A percentile compares a stretch with the other conserved stretches of the same genome.
Conservation (phyloP, 2,888 invertebrate genomes). For the Girardia tigrina region DNA sequence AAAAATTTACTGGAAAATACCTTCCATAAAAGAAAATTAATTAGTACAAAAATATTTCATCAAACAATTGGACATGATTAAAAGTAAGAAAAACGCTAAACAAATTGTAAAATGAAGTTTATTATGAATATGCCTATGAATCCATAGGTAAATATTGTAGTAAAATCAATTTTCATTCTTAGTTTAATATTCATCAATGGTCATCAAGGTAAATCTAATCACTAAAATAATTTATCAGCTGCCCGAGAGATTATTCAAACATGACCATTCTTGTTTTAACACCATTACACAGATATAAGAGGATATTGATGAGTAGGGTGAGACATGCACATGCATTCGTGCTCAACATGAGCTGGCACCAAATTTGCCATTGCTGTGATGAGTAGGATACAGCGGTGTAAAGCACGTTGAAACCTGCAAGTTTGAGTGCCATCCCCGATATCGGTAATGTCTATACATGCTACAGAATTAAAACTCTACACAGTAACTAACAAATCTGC, state of each 20-base stretch:
- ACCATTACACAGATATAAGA: neutral
- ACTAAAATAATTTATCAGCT: slow-evolving; percentile 1
- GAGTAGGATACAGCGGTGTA: slow-evolving; percentile 8
- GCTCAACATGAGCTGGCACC: slow-evolving; percentile 23
- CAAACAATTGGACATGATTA: no score
- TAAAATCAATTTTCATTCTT: neutral
- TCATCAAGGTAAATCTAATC: slow-evolving; percentile 19
- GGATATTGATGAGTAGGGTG: slow-evolving; percentile 6
- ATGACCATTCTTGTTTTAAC: neutral
- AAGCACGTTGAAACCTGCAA: neutral
- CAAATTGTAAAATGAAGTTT: no score
- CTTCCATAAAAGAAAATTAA: no score
- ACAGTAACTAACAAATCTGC: neutral
- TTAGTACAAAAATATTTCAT: no score
- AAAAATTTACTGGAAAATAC: no score
- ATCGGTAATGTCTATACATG: neutral
- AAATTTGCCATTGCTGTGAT: neutral
- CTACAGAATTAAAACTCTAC: neutral
- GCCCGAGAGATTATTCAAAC: neutral
- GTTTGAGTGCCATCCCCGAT: slow-evolving; percentile 9
- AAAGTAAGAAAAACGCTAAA: no score
- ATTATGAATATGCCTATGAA: no score
- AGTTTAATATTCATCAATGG: neutral
- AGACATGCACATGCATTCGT: slow-evolving; percentile 13
- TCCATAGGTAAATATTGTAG: neutral